phyloP scores from a whole-genome alignment of 2,113 vertebrate genomes.

The Lutjanus erythropterus region DNA sequence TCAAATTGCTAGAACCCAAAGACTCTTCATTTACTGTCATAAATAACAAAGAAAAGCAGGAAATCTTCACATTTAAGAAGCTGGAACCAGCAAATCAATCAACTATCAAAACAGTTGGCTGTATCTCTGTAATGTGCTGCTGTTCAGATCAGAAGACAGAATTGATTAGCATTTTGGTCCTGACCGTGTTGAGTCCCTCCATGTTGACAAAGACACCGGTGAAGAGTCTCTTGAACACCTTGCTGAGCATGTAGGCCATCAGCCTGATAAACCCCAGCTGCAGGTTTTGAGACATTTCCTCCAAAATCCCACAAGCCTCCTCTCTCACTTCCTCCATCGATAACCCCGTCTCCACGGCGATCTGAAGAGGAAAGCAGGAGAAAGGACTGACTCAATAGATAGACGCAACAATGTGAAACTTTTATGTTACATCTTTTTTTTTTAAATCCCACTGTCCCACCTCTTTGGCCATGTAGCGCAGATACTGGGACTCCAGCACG shows the following conservation, averaged over 20 bases:
- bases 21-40: no score
- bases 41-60: no score
- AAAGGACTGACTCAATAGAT: no score
- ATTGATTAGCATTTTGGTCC: not conserved
- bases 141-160: not conserved
- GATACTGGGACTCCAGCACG: constrained; percentile 90
- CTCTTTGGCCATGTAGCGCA: constrained; percentile 90
- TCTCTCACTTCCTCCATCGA: constrained; percentile 87
- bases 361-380: constrained; percentile 70
- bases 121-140: not conserved
- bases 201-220: constrained; percentile 91
- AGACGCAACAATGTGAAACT: not conserved
- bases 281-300: constrained; percentile 96
- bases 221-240: constrained; percentile 94
- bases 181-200: constrained; percentile 92
- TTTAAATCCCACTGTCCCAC: constrained; percentile 72
- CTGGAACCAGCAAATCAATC: no score
- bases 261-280: constrained; percentile 90
- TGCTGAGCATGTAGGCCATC: constrained; percentile 90
- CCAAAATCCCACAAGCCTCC: constrained; percentile 87
- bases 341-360: constrained; percentile 88
- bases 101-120: no score
- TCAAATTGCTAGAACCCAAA: no score
- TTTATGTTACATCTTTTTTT: not conserved
- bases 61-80: no score